Conservation (phyloP, 2,113 vertebrate species). For the Apteryx mantelli region DNA sequence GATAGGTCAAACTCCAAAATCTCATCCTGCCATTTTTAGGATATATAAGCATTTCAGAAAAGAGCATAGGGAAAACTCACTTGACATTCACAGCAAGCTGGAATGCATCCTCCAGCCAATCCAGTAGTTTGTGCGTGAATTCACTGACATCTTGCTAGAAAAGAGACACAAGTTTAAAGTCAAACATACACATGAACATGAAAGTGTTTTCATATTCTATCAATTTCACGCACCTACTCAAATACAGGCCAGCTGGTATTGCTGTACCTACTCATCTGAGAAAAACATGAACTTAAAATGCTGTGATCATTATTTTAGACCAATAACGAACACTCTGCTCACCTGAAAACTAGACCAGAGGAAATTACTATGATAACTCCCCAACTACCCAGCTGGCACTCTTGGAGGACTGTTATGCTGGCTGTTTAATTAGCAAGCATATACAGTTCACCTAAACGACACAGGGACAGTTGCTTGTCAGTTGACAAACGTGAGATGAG, state of each 20-base stretch:
- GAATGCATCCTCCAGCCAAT: constrained; percentile 97
- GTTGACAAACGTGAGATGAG: not conserved
- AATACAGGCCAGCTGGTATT: rapidly evolving
- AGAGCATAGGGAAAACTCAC: constrained; percentile 75
- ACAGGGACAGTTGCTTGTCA: not conserved
- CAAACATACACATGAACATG: rapidly evolving
- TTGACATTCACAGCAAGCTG: constrained; percentile 89
- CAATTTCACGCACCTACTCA: too few species aligned
- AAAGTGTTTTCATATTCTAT: rapidly evolving
- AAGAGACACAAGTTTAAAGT: not conserved
- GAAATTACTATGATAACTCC: not conserved
- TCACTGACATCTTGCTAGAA: constrained; percentile 95
- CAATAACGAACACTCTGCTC: not conserved
- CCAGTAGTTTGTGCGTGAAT: constrained; percentile 96
- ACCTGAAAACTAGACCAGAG: not conserved
- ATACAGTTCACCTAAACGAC: not conserved
- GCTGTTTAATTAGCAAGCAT: not conserved
- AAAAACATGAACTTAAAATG: rapidly evolving
- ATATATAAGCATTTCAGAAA: too few species aligned
- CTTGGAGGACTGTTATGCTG: not conserved
- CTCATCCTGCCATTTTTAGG: too few species aligned
- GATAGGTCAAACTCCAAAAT: not conserved
- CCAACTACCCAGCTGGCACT: not conserved
- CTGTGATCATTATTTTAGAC: not conserved
- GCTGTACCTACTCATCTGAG: not conserved